These are phyloP conservation scores for Epicauta chinensis DNA, from an alignment of 1,140 invertebrate species.

Conservation along the genomic window DNA sequence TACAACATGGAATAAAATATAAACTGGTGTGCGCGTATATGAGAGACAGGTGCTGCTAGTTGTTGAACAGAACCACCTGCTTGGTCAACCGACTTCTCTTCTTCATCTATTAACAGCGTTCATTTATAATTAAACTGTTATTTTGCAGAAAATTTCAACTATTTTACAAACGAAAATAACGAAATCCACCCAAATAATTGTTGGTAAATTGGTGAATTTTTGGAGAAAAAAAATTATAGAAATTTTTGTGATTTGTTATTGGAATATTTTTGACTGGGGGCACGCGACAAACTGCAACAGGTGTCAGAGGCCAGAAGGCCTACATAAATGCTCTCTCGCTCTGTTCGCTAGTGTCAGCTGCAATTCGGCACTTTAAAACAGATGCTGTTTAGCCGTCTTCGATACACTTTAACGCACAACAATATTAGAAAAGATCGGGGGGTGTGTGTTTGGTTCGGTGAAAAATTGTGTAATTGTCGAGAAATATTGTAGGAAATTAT, in stretches of 20 bases:
- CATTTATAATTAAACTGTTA: too few species aligned
- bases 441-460: too few species aligned
- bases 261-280: conserved; percentile 11
- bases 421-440: too few species aligned
- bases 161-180: too few species aligned
- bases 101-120: too few species aligned
- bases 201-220: background rate
- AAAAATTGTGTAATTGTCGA: too few species aligned
- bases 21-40: conserved; percentile 22
- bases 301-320: conserved; percentile 18
- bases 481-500: too few species aligned
- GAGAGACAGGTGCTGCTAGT: conserved; percentile 26
- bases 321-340: conserved; percentile 1
- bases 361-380: conserved; percentile 6
- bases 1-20: too few species aligned
- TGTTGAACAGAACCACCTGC: conserved; percentile 18
- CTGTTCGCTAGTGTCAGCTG: conserved; percentile 14
- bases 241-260: too few species aligned
- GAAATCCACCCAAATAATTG: background rate
- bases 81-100: conserved; percentile 8
- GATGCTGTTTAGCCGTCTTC: conserved; percentile 2
- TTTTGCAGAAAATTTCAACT: too few species aligned
- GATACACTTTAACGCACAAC: too few species aligned
- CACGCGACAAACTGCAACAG: conserved; percentile 19
- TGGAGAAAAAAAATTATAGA: background rate